Evolutionary conservation across 2,797 vertebrate species (phyloP).

Genomic region (Sibirionetta formosa): DNA sequence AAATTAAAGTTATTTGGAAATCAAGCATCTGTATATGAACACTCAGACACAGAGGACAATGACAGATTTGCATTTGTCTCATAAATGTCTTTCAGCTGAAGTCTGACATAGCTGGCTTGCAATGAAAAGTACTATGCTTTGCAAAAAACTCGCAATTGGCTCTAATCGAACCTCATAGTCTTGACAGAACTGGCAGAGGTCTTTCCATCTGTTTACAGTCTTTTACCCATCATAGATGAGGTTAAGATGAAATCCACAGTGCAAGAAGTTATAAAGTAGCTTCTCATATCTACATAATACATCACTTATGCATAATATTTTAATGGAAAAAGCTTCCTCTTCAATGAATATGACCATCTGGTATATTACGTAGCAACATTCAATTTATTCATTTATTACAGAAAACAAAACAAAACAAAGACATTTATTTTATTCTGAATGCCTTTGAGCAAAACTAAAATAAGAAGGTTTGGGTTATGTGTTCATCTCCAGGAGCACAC

Average conservation of each 20-base stretch:
- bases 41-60: neutral
- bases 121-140: neutral
- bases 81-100: neutral
- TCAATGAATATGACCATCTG: rapidly evolving
- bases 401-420: rapidly evolving
- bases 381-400: neutral
- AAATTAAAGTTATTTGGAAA: neutral
- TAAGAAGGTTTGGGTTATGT: neutral
- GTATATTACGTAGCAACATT: neutral
- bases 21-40: neutral
- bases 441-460: neutral
- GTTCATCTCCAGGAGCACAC: neutral
- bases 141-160: neutral
- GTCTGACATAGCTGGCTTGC: neutral
- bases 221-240: neutral
- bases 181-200: neutral
- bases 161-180: neutral
- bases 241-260: neutral
- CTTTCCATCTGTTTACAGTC: neutral
- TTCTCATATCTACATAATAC: neutral
- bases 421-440: neutral
- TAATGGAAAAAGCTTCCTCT: neutral
- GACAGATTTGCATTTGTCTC: neutral
- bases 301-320: neutral
- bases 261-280: neutral